Percentiles rank a stretch among this genome's conserved stretches.
Evolutionary conservation across 2,888 invertebrate species (phyloP).

Genomic region (Buathra laborator): DNA sequence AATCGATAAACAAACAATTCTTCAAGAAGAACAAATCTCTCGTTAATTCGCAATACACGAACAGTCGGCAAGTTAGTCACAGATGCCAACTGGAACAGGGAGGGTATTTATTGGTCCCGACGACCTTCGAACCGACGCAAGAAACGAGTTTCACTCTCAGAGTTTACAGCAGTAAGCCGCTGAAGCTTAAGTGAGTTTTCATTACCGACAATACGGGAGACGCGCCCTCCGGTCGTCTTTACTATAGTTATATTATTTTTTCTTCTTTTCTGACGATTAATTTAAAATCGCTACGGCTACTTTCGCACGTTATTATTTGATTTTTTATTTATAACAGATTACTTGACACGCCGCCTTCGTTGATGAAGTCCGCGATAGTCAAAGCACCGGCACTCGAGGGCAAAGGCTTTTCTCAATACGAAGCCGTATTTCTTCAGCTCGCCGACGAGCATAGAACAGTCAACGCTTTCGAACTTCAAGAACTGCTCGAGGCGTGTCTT

Average conservation of each 20-base stretch:
- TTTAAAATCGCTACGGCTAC: background rate
- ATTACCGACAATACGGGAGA: background rate
- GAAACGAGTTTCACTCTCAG: conserved; percentile 95
- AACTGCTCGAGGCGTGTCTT: conserved; percentile 94
- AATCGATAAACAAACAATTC: conserved; percentile 92
- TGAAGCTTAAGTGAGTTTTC: conserved; percentile 90
- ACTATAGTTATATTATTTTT: background rate
- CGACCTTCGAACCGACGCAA: conserved; percentile 96
- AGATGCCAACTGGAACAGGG: conserved; percentile 93
- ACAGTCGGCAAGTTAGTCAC: conserved; percentile 94
- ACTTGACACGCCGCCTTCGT: conserved; percentile 88
- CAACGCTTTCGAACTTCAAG: conserved; percentile 96
- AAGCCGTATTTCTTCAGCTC: conserved; percentile 94
- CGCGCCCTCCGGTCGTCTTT: background rate
- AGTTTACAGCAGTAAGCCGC: conserved; percentile 91
- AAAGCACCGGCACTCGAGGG: conserved; percentile 91
- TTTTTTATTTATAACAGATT: conserved; percentile 83
- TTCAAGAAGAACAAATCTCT: conserved; percentile 95
- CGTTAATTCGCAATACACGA: conserved; percentile 96
- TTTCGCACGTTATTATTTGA: background rate
- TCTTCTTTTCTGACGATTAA: background rate
- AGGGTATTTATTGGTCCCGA: conserved; percentile 94
- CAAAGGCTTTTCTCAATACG: conserved; percentile 93
- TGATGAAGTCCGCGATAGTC: conserved; percentile 91
- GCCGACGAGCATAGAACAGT: conserved; percentile 96